Evolutionary conservation across 2,888 invertebrate species (phyloP), one percentile per base, ranked within the genome.

Genomic region (Torymus auratus): DNA sequence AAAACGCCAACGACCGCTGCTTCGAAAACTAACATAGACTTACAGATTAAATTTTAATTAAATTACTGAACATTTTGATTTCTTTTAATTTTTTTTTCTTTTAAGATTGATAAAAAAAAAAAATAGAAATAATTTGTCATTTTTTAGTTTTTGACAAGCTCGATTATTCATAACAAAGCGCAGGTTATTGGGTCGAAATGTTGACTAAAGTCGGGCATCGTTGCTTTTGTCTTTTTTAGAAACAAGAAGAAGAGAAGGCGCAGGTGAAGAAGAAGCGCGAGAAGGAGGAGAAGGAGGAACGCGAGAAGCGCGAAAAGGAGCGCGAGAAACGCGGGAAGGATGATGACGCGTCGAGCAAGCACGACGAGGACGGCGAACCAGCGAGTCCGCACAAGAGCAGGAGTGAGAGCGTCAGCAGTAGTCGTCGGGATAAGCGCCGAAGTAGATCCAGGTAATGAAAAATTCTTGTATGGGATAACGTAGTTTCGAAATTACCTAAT

Each of bases 241-340:
- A 95, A 92, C 94, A 95, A 92, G 95, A 95, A 90, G 95, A 95
- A 90, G 94, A 95, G 88, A 94, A 94, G 87, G 94, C 91, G 70
- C 89, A 94, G 89, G 94, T 94, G 62, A 92, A 94, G 84, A 90
- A 91, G 79, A 91, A 93, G 83, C 91, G 93, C 10, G 93, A 93
- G 76, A 92, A 92, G 83, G 91, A 91, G 82, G 88, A 91, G 10
- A 91, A 89, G 71, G 92, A 92, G 90, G 68, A 89, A 90, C 71
- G 91, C 90, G 72, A 89, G 88, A 67, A 92, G 92, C 80, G 89
- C 89, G 78, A 89, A 90, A 83, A 91, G 90, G 84, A 77, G 23
- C 79, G 79, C n/a, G 79, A 76, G 50, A 77, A 77, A 0, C 74
- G 78, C 7, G 41, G 41, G 15, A 83, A 83, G 53, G 81, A 83